These are phyloP conservation scores for Galaxea fascicularis DNA, from an alignment of 92 coral and sea anemone genomes.

Conservation along the genomic window DNA sequence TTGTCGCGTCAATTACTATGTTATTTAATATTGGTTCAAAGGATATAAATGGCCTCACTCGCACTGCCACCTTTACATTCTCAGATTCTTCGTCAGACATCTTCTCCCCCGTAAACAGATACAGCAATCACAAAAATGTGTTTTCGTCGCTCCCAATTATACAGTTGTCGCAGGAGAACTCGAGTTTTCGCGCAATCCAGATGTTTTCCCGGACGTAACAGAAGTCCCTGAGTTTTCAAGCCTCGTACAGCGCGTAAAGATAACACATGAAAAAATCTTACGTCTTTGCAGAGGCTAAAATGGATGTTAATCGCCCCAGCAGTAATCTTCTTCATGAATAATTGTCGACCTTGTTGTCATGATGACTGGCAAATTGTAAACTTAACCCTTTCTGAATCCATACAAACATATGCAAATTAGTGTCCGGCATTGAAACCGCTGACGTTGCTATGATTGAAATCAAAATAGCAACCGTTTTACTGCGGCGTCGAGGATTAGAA, in stretches of 20 bases:
- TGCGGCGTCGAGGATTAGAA: not conserved
- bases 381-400: constrained; percentile 18
- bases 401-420: constrained; percentile 51
- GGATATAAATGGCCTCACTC: constrained; percentile 98
- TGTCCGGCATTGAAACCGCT: not conserved
- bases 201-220: not conserved
- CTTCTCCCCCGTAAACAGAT: not conserved
- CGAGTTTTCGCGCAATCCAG: not conserved
- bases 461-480: constrained; percentile 53
- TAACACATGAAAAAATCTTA: not conserved
- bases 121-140: not conserved
- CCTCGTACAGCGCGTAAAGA: not conserved
- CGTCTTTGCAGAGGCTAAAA: not conserved
- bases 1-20: too few relatives aligned
- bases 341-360: constrained; percentile 53
- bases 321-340: not conserved
- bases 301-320: constrained; percentile 1
- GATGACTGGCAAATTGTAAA: constrained; percentile 29
- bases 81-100: constrained; percentile 74
- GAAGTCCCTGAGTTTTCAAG: not conserved
- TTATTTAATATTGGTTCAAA: constrained; percentile 42
- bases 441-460: constrained; percentile 23
- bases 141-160: not conserved
- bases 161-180: not conserved
- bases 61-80: constrained; percentile 91